Conservation (phyloP, 2,888 invertebrate species). For the Caenorhabditis sp. region DNA sequence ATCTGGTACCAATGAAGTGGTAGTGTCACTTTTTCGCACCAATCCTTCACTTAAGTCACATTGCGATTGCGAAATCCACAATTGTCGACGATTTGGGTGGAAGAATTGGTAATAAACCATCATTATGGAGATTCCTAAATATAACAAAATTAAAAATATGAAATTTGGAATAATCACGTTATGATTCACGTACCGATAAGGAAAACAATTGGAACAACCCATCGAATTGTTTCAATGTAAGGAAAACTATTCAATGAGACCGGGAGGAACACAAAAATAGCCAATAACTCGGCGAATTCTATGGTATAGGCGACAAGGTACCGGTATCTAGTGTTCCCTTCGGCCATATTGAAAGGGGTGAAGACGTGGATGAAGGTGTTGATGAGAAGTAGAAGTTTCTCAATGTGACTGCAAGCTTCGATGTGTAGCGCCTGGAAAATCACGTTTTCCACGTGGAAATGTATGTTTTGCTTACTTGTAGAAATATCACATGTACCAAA, state of each 20-base stretch:
- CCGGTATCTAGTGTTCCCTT: conserved; percentile 71
- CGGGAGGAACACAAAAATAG: conserved; percentile 17
- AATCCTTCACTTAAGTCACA: not conserved
- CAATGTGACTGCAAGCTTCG: conserved; percentile 56
- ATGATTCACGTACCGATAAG: conserved; percentile 3
- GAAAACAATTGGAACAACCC: conserved; percentile 17
- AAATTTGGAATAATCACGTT: not conserved
- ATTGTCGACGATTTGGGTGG: conserved; percentile 70
- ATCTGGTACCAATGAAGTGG: not conserved
- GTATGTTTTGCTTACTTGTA: conserved; percentile 70
- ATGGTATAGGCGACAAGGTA: conserved; percentile 70
- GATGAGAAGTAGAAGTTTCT: conserved; percentile 66
- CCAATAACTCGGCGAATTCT: conserved; percentile 70
- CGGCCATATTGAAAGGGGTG: conserved; percentile 78
- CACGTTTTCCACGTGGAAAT: no score
- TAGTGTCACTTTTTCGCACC: not conserved
- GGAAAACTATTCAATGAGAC: conserved; percentile 7
- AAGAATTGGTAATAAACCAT: conserved; percentile 70
- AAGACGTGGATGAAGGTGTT: conserved; percentile 74
- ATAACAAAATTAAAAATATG: not conserved
- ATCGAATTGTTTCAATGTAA: conserved; percentile 8
- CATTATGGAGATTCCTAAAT: conserved; percentile 71
- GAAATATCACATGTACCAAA: conserved; percentile 61
- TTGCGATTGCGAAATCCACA: not conserved
- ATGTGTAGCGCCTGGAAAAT: conserved; percentile 63